These are phyloP conservation scores for Latrodectus elegans DNA, from an alignment of 2,888 invertebrate genomes.

Conservation along the genomic window DNA sequence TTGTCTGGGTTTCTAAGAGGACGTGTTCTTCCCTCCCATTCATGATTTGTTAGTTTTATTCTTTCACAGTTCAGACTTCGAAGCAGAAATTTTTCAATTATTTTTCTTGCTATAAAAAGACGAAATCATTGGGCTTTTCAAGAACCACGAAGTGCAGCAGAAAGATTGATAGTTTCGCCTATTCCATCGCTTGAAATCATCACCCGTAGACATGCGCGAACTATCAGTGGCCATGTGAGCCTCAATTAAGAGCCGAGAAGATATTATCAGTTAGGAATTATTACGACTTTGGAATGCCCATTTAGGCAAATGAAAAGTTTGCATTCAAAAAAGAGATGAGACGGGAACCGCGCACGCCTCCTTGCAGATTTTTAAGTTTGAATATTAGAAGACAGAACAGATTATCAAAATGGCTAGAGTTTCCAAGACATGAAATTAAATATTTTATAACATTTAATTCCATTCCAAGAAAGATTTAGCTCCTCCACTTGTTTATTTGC, in stretches of 20 bases:
- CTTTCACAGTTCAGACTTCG: not conserved
- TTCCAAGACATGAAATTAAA: no score
- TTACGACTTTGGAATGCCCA: not conserved
- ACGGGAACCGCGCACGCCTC: no score
- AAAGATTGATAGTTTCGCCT: not conserved
- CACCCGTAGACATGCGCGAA: not conserved
- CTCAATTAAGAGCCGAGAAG: slow-evolving; percentile 1
- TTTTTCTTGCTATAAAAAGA: slow-evolving; percentile 5
- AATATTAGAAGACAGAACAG: no score
- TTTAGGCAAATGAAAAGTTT: not conserved
- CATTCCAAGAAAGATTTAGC: no score
- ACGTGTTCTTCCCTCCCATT: not conserved
- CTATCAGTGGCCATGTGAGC: not conserved
- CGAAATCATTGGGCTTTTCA: not conserved
- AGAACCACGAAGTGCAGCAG: not conserved
- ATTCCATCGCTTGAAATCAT: not conserved
- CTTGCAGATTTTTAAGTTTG: no score
- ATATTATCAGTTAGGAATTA: not conserved
- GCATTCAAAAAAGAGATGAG: not conserved
- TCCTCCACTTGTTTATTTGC: no score
- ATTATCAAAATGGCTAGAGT: no score
- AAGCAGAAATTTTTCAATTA: slow-evolving; percentile 3
- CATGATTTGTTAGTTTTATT: slow-evolving; percentile 1
- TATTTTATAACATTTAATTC: no score
- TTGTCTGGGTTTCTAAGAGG: not conserved